phyloP scores from a whole-genome alignment of 2,888 invertebrate species.

The Aricia artaxerxes region DNA sequence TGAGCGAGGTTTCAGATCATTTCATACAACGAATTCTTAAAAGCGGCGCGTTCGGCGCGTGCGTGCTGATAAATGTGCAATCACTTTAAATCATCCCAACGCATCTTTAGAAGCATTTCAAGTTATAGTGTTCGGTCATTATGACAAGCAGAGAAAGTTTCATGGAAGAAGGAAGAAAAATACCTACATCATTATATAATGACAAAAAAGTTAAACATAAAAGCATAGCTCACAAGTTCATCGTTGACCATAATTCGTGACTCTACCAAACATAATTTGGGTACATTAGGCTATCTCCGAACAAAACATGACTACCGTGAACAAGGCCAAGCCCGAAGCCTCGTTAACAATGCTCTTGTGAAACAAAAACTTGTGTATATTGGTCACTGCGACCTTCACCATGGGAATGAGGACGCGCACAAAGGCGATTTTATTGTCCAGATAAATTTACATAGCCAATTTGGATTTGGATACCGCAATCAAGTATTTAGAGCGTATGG shows the following conservation, averaged over 20 bases:
- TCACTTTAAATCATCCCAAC: too few relatives aligned
- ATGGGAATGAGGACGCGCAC: slow-evolving; percentile 38
- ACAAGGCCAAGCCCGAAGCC: slow-evolving; percentile 28
- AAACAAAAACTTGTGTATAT: slow-evolving; percentile 33
- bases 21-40: too few relatives aligned
- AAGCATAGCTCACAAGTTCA: neutral
- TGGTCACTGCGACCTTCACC: slow-evolving; percentile 37
- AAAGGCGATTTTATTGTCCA: slow-evolving; percentile 32
- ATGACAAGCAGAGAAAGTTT: neutral
- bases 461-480: neutral
- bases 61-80: too few relatives aligned
- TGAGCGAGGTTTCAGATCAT: too few relatives aligned
- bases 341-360: slow-evolving; percentile 28
- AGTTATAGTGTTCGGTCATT: too few relatives aligned
- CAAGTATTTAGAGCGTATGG: slow-evolving; percentile 6
- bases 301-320: slow-evolving; percentile 27
- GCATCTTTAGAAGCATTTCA: neutral
- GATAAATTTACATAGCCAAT: slow-evolving; percentile 23
- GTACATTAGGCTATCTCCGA: slow-evolving; percentile 26
- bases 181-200: too few relatives aligned
- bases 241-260: neutral
- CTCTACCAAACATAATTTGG: neutral
- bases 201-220: neutral
- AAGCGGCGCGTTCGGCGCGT: too few relatives aligned
- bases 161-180: neutral